A percentile compares a stretch with the other conserved stretches of the same genome.
Evolutionary conservation across 2,888 invertebrate genomes (phyloP).

Genomic region (Omphaloscelis lunosa): DNA sequence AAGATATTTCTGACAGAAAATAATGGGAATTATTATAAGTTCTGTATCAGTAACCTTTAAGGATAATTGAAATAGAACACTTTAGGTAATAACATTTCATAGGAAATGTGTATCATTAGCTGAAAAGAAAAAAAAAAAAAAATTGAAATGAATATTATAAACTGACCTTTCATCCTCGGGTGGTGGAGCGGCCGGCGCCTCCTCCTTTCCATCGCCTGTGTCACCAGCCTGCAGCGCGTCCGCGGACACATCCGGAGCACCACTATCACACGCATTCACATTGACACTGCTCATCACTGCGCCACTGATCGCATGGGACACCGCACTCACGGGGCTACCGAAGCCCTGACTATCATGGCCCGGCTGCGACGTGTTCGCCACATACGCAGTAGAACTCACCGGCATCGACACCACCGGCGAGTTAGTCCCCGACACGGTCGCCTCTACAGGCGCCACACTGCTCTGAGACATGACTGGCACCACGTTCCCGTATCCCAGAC

Average conservation of each 20-base stretch:
- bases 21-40: background rate
- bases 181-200: conserved; percentile 78
- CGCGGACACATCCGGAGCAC: conserved; percentile 81
- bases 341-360: conserved; percentile 88
- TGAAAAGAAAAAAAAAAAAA: background rate
- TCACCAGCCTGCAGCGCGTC: conserved; percentile 84
- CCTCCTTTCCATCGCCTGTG: conserved; percentile 86
- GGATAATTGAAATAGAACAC: conserved; percentile 19
- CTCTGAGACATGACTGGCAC: conserved; percentile 90
- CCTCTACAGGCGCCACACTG: conserved; percentile 86
- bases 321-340: conserved; percentile 89
- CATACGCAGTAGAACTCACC: conserved; percentile 85
- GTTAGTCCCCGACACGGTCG: conserved; percentile 88
- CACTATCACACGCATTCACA: conserved; percentile 88
- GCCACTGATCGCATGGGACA: conserved; percentile 88
- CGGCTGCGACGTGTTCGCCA: conserved; percentile 79
- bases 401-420: conserved; percentile 89
- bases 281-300: conserved; percentile 87
- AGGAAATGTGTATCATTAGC: conserved; percentile 8
- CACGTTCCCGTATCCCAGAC: conserved; percentile 84
- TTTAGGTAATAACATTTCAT: conserved; percentile 5
- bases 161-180: conserved; percentile 90
- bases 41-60: conserved; percentile 10
- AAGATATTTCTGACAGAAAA: conserved; percentile 1
- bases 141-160: background rate